These are phyloP conservation scores for Ridgeia piscesae DNA, from an alignment of 1,140 invertebrate genomes.

Conservation along the genomic window DNA sequence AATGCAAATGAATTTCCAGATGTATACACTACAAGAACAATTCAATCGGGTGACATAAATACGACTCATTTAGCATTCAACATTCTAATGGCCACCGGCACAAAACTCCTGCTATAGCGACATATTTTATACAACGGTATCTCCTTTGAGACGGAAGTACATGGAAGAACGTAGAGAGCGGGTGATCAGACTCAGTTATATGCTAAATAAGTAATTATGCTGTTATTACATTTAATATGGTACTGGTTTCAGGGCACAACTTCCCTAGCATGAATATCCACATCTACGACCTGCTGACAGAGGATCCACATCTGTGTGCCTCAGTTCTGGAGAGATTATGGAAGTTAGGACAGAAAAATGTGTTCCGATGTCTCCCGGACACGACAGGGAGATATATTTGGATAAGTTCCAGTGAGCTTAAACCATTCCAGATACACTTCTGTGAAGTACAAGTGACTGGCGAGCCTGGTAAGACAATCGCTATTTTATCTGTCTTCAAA, in stretches of 20 bases:
- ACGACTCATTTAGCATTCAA: too few species aligned
- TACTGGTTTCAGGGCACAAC: background rate
- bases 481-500: background rate
- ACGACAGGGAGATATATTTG: background rate
- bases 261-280: background rate
- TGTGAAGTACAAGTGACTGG: background rate
- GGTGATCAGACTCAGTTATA: too few species aligned
- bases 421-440: background rate
- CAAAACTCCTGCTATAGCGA: too few species aligned
- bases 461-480: background rate
- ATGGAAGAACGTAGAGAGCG: too few species aligned
- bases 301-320: background rate
- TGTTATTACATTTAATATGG: background rate
- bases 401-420: background rate
- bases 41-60: too few species aligned
- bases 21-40: too few species aligned
- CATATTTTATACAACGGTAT: too few species aligned
- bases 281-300: background rate
- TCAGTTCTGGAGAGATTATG: background rate
- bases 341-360: background rate
- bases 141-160: too few species aligned
- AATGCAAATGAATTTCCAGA: too few species aligned
- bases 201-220: background rate
- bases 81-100: too few species aligned
- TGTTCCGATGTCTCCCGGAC: background rate